phyloP scores from a whole-genome alignment of 1,140 invertebrate genomes.

The Hyposmocoma kahamanoa region DNA sequence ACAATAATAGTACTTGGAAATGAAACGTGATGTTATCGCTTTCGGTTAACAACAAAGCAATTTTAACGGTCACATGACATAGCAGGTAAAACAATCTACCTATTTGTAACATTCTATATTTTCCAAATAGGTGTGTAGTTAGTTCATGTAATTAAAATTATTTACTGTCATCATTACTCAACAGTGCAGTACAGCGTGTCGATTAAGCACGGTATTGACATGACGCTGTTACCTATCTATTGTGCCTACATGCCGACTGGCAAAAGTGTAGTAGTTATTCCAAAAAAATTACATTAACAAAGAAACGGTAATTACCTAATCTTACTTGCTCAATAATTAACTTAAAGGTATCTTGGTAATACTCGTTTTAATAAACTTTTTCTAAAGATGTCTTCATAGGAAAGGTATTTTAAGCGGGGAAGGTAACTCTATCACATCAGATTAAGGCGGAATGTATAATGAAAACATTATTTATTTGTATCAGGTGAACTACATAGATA shows the following conservation, averaged over 20 bases:
- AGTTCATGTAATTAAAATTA: constrained; percentile 19
- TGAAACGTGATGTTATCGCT: not conserved
- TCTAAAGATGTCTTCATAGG: constrained; percentile 32
- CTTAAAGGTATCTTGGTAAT: not conserved
- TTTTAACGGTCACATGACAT: no score
- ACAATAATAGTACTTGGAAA: not conserved
- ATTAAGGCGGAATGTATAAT: constrained; percentile 57
- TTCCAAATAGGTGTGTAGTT: no score
- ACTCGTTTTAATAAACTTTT: not conserved
- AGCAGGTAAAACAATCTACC: no score
- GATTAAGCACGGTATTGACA: constrained; percentile 14
- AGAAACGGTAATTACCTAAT: constrained; percentile 1
- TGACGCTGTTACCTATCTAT: constrained; percentile 12
- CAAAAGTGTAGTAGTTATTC: no score
- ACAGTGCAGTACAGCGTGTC: constrained; percentile 15
- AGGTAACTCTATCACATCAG: constrained; percentile 48
- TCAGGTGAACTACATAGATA: constrained; percentile 59
- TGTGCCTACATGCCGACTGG: not conserved
- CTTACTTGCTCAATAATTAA: not conserved
- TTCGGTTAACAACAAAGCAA: no score
- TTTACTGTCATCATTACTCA: constrained; percentile 23
- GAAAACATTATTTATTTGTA: constrained; percentile 60
- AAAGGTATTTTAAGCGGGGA: constrained; percentile 42
- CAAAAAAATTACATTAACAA: not conserved
- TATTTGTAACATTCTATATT: no score